Evolutionary conservation across 2,888 invertebrate species (phyloP), one percentile per base, ranked within the genome.

Genomic region (Drosophila borborema): DNA sequence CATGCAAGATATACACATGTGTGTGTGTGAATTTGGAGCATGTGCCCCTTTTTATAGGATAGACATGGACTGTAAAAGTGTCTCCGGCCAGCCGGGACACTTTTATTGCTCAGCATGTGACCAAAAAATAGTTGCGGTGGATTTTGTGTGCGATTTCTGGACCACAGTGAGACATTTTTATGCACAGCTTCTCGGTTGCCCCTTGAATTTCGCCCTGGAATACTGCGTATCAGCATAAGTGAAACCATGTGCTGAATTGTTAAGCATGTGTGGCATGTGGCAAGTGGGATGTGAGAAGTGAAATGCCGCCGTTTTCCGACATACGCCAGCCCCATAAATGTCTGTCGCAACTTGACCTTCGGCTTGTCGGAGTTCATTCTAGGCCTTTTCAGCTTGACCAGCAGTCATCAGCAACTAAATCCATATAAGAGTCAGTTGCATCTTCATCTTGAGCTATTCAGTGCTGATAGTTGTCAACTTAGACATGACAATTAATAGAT

Each of bases 81-180:
- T 89, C 81, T 86, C 86, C 80, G 77, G 73, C 69, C 77, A 73
- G 70, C 51, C 60, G 65, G 83, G 84, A 83, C 86, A 85, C 81
- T 83, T 89, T 86, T 86, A 89, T 86, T 86, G 85, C 85, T 46
- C 89, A 84, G 85, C 86, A 77, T 74, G 89, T 81, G 77, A 76
- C 84, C 75, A 89, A 86, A 83, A 89, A 84, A 77, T 85, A 88
- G 81, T 85, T 86, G 89, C 70, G 85, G 85, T 86, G 79, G 89
- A 86, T 86, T 88, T 81, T 75, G 85, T 86, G 89, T 83, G 84
- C 74, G 89, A 81, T 80, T 81, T 66, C 63, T 45, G 53, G 72
- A 59, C 67, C 64, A 54, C 76, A 72, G 73, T 63, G 67, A 70
- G 83, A 80, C 73, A 74, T 72, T 85, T 84, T 82, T 75, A 84